Evolutionary conservation across 2,113 vertebrate genomes (phyloP), one percentile per base, ranked within the genome.

Genomic region (Forbesichthys agassizii): DNA sequence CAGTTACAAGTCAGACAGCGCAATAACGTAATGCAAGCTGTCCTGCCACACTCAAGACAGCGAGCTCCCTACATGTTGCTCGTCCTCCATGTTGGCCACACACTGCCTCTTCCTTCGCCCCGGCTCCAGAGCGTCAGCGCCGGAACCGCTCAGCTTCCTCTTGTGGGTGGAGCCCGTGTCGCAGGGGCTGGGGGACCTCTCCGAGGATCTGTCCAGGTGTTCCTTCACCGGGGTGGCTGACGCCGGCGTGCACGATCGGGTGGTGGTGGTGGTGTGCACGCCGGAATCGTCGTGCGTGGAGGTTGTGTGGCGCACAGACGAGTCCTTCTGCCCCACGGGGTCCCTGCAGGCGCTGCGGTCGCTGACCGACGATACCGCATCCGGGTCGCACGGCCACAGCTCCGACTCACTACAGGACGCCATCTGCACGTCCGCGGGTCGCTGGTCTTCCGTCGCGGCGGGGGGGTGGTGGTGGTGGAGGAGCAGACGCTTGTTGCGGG

Each of bases 31-130:
- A 33, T n/a, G 49, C 42, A 5, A 6, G 42, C n/a, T 1, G 27
- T 3, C 16, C 42, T 42, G 57, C 7, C 70, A 66, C 33, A 62
- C 60, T 61, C 86, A 71, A 58, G 62, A 65, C 14, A 48, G 68
- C 53, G 74, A 66, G 11, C 65, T 46, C 11, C 66, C 78, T 33
- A 57, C 33, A 33, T 78, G 79, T 20, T 48, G 55, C 18, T 83
- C 54, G 0, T 82, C 58, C 52, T 88, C 84, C 85, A 86, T 86
- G 47, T 71, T 73, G 33, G 68, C 49, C 1, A 90, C 62, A 62
- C 92, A 89, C 48, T 78, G 88, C 84, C 69, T 85, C 85, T 93
- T 93, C 61, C 80, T 90, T 46, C 73, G 78, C 11, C 48, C 59
- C 4, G 57, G 57, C 33, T 88, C 90, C 27, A 63, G 56, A 46